Base-by-base conservation (phyloP, 2,113 vertebrate species). In the Hippolais icterina region DNA sequence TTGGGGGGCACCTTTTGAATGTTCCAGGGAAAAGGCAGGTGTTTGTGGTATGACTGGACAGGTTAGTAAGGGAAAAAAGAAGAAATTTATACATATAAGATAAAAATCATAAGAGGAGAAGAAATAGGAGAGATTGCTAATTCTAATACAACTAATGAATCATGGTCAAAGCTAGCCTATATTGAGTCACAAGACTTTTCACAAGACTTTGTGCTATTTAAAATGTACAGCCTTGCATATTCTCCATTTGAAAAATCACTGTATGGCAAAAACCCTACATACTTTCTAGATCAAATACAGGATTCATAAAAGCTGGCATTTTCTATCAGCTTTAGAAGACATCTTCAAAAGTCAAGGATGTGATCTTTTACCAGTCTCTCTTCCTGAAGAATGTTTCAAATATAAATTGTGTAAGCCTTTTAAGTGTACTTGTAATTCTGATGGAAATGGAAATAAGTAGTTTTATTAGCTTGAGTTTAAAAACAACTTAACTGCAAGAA, bases 401-500 rank as follows among this genome's bases (percentile, higher is more conserved):
- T 54, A 64, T 52, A 75, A 92, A 81, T 74, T 69, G 4, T 80
- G 13, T 68, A 71, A 90, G 53, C 14, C 35, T 95, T 93, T 95
- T 82, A 94, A 74, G 41, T 69, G 13, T 72, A 33, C 35, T 76
- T 90, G 35, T 68, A 96, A 83, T 37, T 78, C 49, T 80, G 54
- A 86, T 64, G 33, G 53, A 84, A 93, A 75, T 69, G 35, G n/a
- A 93, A 96, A 82, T 86, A 69, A 77, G 42, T 42, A 60, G 37
- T 49, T 95, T 91, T 86, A 92, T 94, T 91, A 82, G 23, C n/a
- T 86, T 70, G 68, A 85, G 33, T 90, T 91, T 95, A 87, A 95
- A 96, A 94, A 71, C 82, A 91, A 68, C 69, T 84, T 90, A 79
- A 76, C 72, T 91, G 56, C 37, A 89, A 87, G 69, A 82, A 86